A percentile compares a stretch with the other conserved stretches of the same genome.
Conservation (phyloP, 2,113 vertebrate genomes). For the Galemys pyrenaicus region DNA sequence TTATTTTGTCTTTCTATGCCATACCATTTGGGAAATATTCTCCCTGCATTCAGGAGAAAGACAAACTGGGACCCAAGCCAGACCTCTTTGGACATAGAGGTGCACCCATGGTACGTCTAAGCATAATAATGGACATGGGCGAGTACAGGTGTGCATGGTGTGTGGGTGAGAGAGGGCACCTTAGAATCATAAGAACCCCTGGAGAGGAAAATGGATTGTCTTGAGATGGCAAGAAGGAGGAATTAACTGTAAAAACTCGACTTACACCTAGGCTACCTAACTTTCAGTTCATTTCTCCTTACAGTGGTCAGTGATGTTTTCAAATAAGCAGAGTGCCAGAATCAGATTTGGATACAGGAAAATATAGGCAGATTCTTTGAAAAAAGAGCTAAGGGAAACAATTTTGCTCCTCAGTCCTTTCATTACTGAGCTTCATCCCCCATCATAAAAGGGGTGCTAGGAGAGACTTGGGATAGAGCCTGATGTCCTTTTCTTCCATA, state of each 20-base stretch:
- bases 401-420: background rate
- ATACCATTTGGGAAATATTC: slow-evolving; percentile 95
- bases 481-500: slow-evolving; percentile 65
- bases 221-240: background rate
- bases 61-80: slow-evolving; percentile 91
- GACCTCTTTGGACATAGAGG: slow-evolving; percentile 93
- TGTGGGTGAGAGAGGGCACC: background rate
- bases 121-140: background rate
- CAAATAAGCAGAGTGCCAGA: background rate
- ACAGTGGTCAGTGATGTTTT: background rate
- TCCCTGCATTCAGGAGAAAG: slow-evolving; percentile 91
- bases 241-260: background rate
- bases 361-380: background rate
- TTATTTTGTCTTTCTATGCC: slow-evolving; percentile 91
- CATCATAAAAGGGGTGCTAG: background rate
- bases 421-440: background rate
- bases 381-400: background rate
- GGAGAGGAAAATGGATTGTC: background rate
- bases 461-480: background rate
- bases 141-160: background rate
- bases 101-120: slow-evolving; percentile 92
- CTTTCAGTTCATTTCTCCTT: background rate
- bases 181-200: background rate
- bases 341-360: background rate
- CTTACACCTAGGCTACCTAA: slow-evolving; percentile 11